Evolutionary conservation across 2,113 vertebrate species (phyloP).

Genomic region (Burhinus bistriatus): DNA sequence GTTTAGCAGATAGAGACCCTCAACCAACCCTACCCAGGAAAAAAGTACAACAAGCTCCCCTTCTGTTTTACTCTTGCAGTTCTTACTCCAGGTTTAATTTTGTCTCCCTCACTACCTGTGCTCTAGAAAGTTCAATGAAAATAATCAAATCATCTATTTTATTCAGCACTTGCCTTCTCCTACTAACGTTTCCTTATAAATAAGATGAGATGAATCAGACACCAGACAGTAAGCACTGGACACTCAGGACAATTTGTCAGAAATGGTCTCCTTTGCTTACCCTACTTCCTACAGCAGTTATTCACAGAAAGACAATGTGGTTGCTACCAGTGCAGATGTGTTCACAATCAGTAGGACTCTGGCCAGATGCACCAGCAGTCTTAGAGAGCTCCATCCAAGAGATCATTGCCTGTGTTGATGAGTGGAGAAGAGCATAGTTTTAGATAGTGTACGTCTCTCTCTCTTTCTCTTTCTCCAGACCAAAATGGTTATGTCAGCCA

Average conservation of each 20-base stretch:
- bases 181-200: neutral
- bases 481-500: neutral
- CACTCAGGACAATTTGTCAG: neutral
- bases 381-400: neutral
- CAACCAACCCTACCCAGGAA: neutral
- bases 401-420: neutral
- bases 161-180: neutral
- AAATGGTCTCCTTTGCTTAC: neutral
- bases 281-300: neutral
- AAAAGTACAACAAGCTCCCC: neutral
- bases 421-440: neutral
- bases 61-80: neutral
- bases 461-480: neutral
- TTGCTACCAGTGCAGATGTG: neutral
- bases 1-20: neutral
- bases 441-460: neutral
- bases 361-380: neutral
- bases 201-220: neutral
- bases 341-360: neutral
- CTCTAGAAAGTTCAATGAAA: neutral
- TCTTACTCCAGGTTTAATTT: neutral
- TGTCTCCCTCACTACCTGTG: neutral
- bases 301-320: neutral
- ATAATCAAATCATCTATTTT: neutral
- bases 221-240: neutral